Evolutionary conservation across 2,113 vertebrate species (phyloP).

Genomic region (Naja naja): DNA sequence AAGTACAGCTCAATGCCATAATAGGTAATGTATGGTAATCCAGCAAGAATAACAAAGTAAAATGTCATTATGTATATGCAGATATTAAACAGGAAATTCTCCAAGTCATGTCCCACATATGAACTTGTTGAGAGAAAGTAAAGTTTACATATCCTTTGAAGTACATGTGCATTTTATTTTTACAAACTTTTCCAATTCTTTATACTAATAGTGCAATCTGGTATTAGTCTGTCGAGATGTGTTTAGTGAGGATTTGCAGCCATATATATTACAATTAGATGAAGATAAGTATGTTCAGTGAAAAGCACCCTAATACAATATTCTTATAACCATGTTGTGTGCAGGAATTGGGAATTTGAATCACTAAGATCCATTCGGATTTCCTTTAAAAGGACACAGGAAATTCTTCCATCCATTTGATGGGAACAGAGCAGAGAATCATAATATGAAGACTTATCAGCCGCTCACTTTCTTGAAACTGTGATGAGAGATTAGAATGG

Average conservation of each 20-base stretch:
- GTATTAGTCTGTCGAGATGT: background rate
- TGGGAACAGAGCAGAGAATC: background rate
- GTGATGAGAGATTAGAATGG: background rate
- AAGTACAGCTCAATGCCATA: constrained; percentile 46
- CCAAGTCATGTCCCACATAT: background rate
- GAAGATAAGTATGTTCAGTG: background rate
- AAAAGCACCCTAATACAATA: background rate
- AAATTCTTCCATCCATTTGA: background rate
- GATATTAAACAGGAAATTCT: constrained; percentile 34
- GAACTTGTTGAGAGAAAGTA: background rate
- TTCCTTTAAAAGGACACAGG: background rate
- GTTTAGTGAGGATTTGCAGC: background rate
- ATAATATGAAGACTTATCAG: background rate
- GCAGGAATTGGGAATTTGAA: background rate
- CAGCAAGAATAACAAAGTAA: constrained; percentile 27
- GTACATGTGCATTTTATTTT: background rate
- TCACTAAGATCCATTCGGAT: background rate
- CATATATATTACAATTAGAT: constrained; percentile 10
- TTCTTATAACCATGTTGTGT: background rate
- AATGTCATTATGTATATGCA: constrained; percentile 20
- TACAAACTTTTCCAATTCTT: constrained; percentile 4
- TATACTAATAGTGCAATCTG: background rate
- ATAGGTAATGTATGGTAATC: constrained; percentile 28
- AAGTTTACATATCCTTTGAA: background rate
- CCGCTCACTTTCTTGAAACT: background rate